Base-by-base conservation (phyloP, 2,113 vertebrate species). In the Acrocephalus kingi region DNA sequence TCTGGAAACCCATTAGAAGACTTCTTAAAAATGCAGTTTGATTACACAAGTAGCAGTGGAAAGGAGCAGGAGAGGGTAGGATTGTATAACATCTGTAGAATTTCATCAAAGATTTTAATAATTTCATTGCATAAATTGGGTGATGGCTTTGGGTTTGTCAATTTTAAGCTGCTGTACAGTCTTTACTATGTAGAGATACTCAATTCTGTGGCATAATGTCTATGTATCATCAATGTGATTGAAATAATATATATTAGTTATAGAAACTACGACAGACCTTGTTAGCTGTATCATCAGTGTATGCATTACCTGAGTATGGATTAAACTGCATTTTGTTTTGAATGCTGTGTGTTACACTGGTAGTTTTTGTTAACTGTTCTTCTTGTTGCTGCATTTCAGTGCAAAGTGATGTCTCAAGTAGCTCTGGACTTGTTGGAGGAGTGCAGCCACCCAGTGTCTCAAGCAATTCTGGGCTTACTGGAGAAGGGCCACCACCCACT, bases 331-430 rank as follows among this genome's bases (percentile, higher is more conserved):
- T 88, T 80, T 90, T 90, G n/a, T 39, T 89, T 76, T 76, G 41
- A 68, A 30, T 81, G 16, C 52, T 41, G 1, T 69, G n/a, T 77
- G 25, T 87, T 86, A 39, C 10, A 6, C 67, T 82, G 25, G 3
- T 35, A 15, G 71, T 87, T 94, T 73, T 61, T 93, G 24, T 55
- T 95, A 90, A 97, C 64, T 84, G 13, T 59, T 81, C 2, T 54
- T 96, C 64, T 96, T 68, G 45, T 85, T 80, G 45, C 94, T 97
- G 23, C 27, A 13, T 97, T 97, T 62, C 96, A 99, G 99, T 99
- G 98, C 99, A 98, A 97, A 99, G 98, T 90, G 99, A 99, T 39
- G 98, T 99, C 91, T 95, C 99, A 0, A 98, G 91, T 95, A 96
- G 80, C 68, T 90, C 97, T 92, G 98, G 99, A 58, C 98, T 99